Evolutionary conservation across 2,113 vertebrate species (phyloP).

Genomic region (Dasyornis broadbenti): DNA sequence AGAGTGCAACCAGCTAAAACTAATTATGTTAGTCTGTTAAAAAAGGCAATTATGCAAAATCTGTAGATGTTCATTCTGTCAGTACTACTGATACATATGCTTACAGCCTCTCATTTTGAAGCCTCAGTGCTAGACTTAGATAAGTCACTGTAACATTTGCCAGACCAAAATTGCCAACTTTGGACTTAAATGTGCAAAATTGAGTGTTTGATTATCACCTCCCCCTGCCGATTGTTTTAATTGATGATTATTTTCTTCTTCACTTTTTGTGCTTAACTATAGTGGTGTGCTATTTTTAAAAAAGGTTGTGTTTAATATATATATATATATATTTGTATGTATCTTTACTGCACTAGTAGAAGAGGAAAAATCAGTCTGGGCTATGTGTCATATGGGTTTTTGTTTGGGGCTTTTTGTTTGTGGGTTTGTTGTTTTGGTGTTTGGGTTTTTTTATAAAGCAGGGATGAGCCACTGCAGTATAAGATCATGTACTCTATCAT

Average conservation of each 20-base stretch:
- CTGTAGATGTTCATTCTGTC: not conserved
- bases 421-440: not conserved
- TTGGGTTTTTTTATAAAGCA: not conserved
- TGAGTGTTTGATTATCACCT: not conserved
- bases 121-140: not conserved
- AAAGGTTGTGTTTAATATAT: not conserved
- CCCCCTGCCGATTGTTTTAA: not conserved
- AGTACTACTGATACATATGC: not conserved
- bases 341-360: not conserved
- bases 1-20: not conserved
- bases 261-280: not conserved
- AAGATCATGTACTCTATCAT: not conserved
- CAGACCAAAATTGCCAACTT: not conserved
- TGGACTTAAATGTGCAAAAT: not conserved
- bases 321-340: not conserved
- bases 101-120: not conserved
- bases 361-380: not conserved
- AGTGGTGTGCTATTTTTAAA: not conserved
- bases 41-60: not conserved
- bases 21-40: not conserved
- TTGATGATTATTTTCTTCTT: not conserved
- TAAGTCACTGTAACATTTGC: not conserved
- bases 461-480: not conserved
- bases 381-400: accelerated
- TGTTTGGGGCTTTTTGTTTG: not conserved